Conservation (phyloP, 2,888 invertebrate species). For the Eupithecia inturbata region DNA sequence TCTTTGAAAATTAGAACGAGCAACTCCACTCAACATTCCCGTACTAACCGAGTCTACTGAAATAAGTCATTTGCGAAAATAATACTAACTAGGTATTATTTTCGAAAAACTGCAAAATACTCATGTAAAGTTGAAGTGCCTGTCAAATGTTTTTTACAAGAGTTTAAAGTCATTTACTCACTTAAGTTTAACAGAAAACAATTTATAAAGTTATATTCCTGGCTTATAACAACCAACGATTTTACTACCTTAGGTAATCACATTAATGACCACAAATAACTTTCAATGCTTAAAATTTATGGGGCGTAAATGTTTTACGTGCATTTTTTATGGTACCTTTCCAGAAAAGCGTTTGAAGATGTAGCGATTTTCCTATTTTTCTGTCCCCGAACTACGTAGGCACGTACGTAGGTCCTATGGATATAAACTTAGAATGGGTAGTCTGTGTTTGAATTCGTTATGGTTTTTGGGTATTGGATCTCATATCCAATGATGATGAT, state of each 20-base stretch:
- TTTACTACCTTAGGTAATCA: constrained; percentile 61
- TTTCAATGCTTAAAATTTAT: constrained; percentile 73
- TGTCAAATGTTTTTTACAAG: not conserved
- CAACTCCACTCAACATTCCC: not conserved
- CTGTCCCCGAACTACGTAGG: constrained; percentile 42
- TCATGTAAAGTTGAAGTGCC: not conserved
- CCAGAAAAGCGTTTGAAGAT: constrained; percentile 75
- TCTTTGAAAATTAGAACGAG: not conserved
- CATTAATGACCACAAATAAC: constrained; percentile 71
- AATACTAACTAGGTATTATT: not conserved
- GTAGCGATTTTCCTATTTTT: constrained; percentile 69
- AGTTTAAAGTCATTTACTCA: not conserved
- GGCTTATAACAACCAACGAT: constrained; percentile 28
- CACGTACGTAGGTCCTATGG: not conserved
- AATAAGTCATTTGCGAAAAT: not conserved
- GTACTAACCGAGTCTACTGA: not conserved
- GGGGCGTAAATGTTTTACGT: constrained; percentile 73
- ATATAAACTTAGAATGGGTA: not conserved
- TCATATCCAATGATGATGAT: not conserved
- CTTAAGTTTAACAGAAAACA: not conserved
- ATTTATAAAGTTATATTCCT: not conserved
- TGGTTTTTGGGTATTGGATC: not conserved
- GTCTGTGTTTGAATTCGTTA: not conserved
- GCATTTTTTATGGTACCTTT: constrained; percentile 76
- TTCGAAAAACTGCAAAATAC: too few species aligned